phyloP scores from a whole-genome alignment of 2,888 invertebrate species.

The Sinotaia quadrata region DNA sequence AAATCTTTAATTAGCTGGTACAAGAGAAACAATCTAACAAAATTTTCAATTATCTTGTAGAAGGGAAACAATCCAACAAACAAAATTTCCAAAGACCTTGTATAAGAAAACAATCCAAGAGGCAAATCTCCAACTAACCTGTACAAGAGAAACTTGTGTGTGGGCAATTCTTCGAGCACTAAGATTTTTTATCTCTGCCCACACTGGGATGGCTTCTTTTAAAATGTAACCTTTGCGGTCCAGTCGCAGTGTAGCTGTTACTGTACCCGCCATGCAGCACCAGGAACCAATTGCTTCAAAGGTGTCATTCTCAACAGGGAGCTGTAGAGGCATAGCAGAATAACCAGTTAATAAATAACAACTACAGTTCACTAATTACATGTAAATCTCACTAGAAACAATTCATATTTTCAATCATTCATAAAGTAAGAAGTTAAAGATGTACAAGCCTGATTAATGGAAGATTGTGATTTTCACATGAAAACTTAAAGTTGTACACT shows the following conservation, averaged over 20 bases:
- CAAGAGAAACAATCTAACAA: too few species aligned
- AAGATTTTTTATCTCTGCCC: constrained; percentile 65
- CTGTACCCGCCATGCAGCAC: constrained; percentile 65
- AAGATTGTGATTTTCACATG: too few species aligned
- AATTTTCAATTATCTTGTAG: constrained; percentile 3
- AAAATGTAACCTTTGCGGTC: constrained; percentile 62
- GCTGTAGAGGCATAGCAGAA: constrained; percentile 42
- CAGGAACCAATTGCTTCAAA: constrained; percentile 65
- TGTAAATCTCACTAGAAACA: constrained; percentile 8
- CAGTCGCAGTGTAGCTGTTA: constrained; percentile 60
- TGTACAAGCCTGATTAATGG: too few species aligned
- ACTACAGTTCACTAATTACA: not conserved
- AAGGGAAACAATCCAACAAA: too few species aligned
- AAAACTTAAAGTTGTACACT: too few species aligned
- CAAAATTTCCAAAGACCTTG: not conserved
- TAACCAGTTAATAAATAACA: not conserved
- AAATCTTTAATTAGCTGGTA: too few species aligned
- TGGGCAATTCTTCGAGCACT: constrained; percentile 60
- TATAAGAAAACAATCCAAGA: not conserved
- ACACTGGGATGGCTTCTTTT: constrained; percentile 64
- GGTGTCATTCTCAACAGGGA: constrained; percentile 65
- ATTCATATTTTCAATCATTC: too few species aligned
- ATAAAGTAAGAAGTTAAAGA: too few species aligned
- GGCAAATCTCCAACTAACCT: constrained; percentile 51
- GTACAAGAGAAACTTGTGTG: constrained; percentile 63